Evolutionary conservation across 2,888 invertebrate genomes (phyloP), one percentile per base, ranked within the genome.

Genomic region (Aplocera efformata): DNA sequence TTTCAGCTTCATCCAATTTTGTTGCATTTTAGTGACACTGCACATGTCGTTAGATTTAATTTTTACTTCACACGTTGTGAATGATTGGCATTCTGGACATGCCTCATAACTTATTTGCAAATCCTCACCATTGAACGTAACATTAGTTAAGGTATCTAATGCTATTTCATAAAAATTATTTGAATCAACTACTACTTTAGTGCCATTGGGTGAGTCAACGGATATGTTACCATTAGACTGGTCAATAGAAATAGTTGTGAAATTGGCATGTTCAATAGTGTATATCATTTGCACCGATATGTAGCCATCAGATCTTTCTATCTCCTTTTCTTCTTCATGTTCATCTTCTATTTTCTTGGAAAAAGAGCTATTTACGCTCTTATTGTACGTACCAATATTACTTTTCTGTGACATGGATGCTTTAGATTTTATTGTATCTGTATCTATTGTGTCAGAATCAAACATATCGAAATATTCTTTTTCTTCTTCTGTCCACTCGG

Each of bases 211-310:
- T 1, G 85, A 85, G 20, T 74, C 72, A 1, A 85, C 56, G 4
- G 67, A 59, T 43, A 86, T 64, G 33, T 64, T 68, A 6, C 55
- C 68, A 41, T 63, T 69, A 20, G 66, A 58, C 59, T 78, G 81
- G 54, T 89, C 77, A 42, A 89, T 72, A 28, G 72, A 74, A 9
- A 90, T 70, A n/a, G 86, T 83, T n/a, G 89, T 78, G 54, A 89
- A 90, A 66, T 89, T 81, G 22, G 69, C 64, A 70, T 90, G 90
- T 60, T 90, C 90, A 43, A 88, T 67, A 1, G 72, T 73, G 50
- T 67, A 79, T 27, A 68, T 50, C 6, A 79, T 43, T 46, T 76
- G 69, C 6, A 86, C 56, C n/a, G 77, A 79, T 38, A 84, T 31
- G 46, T 75, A 86, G 5, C 85, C 85, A 56, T 85, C 85, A 0